A percentile compares a stretch with the other conserved stretches of the same genome.
Conservation (phyloP, 2,888 invertebrate genomes). For the Sipha maydis region DNA sequence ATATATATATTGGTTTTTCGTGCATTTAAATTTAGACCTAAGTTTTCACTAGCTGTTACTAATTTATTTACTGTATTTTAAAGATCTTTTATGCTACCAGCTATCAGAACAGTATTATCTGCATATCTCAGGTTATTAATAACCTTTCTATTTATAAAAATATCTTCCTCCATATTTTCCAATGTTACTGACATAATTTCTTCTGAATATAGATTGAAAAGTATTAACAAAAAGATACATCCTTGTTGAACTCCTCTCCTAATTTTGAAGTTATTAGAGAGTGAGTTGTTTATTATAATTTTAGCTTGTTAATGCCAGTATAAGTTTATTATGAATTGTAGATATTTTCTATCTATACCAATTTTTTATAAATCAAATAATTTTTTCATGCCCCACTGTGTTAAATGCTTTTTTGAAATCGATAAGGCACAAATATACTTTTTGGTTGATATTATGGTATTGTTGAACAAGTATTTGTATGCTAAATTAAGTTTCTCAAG, state of each 20-base stretch:
- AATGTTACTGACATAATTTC: neutral
- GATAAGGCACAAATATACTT: too few species aligned
- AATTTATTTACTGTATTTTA: neutral
- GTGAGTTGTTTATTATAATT: neutral
- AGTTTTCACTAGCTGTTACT: neutral
- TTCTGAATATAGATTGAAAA: slow-evolving; percentile 4
- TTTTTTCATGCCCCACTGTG: too few species aligned
- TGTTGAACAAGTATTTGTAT: too few species aligned
- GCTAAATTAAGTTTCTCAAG: too few species aligned
- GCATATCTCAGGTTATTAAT: slow-evolving; percentile 4
- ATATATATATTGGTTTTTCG: too few species aligned
- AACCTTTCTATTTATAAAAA: neutral
- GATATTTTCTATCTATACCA: too few species aligned
- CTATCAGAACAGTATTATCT: slow-evolving; percentile 1
- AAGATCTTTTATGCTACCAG: neutral
- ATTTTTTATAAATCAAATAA: too few species aligned
- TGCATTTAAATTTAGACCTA: neutral
- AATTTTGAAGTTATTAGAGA: neutral
- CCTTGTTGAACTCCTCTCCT: neutral
- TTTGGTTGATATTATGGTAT: too few species aligned
- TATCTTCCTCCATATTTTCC: neutral
- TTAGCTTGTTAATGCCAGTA: neutral
- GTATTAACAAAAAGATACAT: neutral
- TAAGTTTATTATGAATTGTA: neutral
- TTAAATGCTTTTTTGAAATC: too few species aligned